phyloP scores from a whole-genome alignment of 2,888 invertebrate species.

The Drosophila paracracens region DNA sequence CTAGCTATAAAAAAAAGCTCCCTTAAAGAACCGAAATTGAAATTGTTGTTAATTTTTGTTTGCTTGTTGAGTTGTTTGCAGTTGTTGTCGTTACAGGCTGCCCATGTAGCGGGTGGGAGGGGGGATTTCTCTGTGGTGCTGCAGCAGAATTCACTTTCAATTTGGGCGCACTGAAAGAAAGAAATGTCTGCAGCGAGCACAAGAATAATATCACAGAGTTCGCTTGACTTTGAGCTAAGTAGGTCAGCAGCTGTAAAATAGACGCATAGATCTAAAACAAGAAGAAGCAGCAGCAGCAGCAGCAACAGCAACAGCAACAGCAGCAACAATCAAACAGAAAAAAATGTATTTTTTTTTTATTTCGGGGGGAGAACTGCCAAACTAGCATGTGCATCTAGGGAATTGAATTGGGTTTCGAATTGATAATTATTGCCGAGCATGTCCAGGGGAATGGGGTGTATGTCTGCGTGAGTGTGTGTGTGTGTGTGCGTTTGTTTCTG shows the following conservation, averaged over 20 bases:
- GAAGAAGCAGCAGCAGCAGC: not conserved
- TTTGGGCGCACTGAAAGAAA: slow-evolving; percentile 57
- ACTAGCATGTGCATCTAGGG: slow-evolving; percentile 41
- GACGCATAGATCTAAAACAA: slow-evolving; percentile 49
- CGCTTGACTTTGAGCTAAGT: slow-evolving; percentile 74
- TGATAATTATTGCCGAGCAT: slow-evolving; percentile 20
- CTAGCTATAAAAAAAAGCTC: slow-evolving; percentile 65
- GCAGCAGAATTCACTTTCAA: slow-evolving; percentile 77
- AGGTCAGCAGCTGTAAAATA: slow-evolving; percentile 78
- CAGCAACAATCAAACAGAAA: slow-evolving; percentile 35
- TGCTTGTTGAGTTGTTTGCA: slow-evolving; percentile 75
- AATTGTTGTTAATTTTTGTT: slow-evolving; percentile 76
- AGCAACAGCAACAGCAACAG: not conserved
- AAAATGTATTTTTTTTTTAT: slow-evolving; percentile 2
- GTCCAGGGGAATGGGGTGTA: slow-evolving; percentile 6
- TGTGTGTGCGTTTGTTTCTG: slow-evolving; percentile 42
- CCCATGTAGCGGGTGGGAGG: no score
- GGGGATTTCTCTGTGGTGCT: slow-evolving; percentile 22
- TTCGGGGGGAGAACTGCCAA: slow-evolving; percentile 13
- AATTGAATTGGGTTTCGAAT: slow-evolving; percentile 30
- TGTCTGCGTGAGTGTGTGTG: not conserved
- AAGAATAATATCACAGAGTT: slow-evolving; percentile 49
- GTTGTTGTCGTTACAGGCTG: slow-evolving; percentile 22
- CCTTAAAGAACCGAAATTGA: slow-evolving; percentile 72
- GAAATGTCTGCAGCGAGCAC: slow-evolving; percentile 53